A percentile compares a stretch with the other conserved stretches of the same genome.
phyloP scores from a whole-genome alignment of 2,797 vertebrate species.

The Microctenopoma steveboyesi region DNA sequence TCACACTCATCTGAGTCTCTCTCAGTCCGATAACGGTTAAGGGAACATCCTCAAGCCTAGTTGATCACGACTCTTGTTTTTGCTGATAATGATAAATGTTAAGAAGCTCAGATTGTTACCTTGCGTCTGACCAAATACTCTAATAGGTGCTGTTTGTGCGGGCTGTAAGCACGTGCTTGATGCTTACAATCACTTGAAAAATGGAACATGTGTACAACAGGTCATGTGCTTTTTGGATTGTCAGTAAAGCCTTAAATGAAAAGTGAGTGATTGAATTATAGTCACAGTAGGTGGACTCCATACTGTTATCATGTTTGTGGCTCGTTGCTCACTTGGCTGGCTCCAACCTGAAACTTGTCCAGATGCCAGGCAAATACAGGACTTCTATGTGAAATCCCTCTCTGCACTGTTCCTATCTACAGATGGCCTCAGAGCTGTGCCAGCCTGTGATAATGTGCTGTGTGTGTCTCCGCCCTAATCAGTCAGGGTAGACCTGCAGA shows the following conservation, averaged over 20 bases:
- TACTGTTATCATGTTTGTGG: background rate
- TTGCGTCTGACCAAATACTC: constrained; percentile 27
- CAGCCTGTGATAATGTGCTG: constrained; percentile 23
- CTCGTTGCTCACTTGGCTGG: constrained; percentile 48
- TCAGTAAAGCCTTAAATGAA: background rate
- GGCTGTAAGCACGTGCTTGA: background rate
- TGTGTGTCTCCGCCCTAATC: constrained; percentile 18
- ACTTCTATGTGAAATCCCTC: constrained; percentile 58
- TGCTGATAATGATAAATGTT: constrained; percentile 25
- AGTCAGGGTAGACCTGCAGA: constrained; percentile 10
- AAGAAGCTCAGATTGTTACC: constrained; percentile 6
- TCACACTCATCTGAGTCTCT: constrained; percentile 9
- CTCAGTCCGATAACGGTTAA: constrained; percentile 21
- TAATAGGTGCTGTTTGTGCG: constrained; percentile 15
- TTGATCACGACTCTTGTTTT: constrained; percentile 6
- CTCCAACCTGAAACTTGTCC: constrained; percentile 61
- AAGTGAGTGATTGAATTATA: background rate
- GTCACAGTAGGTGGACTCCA: background rate
- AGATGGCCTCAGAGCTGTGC: constrained; percentile 14
- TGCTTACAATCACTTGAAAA: background rate
- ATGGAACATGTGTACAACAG: background rate
- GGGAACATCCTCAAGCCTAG: background rate
- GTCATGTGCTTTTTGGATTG: background rate
- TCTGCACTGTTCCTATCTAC: constrained; percentile 47
- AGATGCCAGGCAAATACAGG: constrained; percentile 67